Base-by-base conservation (phyloP, 1,140 invertebrate genomes). In the Helicoverpa zea region DNA sequence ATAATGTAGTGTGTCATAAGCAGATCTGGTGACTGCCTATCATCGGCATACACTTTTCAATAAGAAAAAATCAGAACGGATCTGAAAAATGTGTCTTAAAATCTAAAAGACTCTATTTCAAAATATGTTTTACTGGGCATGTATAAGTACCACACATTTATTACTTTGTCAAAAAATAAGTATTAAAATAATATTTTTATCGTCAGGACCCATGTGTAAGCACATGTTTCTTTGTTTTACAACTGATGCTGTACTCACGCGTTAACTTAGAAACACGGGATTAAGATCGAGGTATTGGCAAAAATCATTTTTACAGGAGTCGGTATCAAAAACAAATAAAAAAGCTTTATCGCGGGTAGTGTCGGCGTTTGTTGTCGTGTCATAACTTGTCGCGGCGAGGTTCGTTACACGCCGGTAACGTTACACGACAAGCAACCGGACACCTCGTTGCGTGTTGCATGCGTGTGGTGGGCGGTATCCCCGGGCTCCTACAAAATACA, bases 291-390 rank as follows among this genome's bases (percentile, higher is more conserved):
- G 63, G 75, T 68, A 81, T 77, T 66, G 30, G 61, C 61, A 64
- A 66, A 77, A 77, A 64, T 77, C 18, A 58, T 59, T 58, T 66
- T 75, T 83, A 84, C 84, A 85, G 83, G 84, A 83, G 81, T 89
- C 81, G 51, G 80, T 90, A 86, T 87, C 88, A 88, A 88, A 90
- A 92, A 88, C 86, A 87, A 88, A 89, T 79, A 80, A 85, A 68
- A 89, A 88, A 77, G 47, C 75, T 85, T 87, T 89, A 88, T 87
- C 84, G 56, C 56, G 64, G 81, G 70, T 76, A 79, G 81, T 84
- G 83, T 81, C 82, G 84, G 84, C 88, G 86, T 91, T 90, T 91
- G 88, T 88, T 92, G 88, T 90, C 89, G 86, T 91, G 91, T 92
- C 91, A 90, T 90, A 91, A 92, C 86, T 90, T 87, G 91, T 91